Evolutionary conservation across 2,113 vertebrate genomes (phyloP).

Genomic region (Atherinomorus stipes): DNA sequence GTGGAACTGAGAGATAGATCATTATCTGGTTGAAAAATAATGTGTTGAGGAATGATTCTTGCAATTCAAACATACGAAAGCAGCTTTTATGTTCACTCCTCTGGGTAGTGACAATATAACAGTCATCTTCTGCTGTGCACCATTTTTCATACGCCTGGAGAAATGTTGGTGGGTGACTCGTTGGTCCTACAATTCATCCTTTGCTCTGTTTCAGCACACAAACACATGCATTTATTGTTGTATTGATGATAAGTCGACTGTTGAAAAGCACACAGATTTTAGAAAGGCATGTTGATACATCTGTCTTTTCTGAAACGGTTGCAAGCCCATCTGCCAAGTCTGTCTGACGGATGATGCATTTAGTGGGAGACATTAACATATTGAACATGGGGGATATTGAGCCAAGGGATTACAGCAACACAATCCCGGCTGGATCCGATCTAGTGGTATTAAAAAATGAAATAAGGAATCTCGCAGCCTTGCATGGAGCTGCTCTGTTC

Average conservation of each 20-base stretch:
- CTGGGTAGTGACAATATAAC: conserved; percentile 62
- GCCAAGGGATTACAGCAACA: conserved; percentile 71
- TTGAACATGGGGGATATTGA: conserved; percentile 72
- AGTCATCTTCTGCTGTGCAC: conserved; percentile 48
- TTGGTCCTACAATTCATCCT: conserved; percentile 14
- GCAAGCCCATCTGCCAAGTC: conserved; percentile 63
- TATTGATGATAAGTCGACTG: conserved; percentile 41
- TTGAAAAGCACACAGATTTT: conserved; percentile 58
- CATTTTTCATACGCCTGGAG: conserved; percentile 32
- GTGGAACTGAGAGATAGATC: conserved; percentile 67
- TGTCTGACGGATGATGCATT: conserved; percentile 69
- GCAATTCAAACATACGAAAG: conserved; percentile 56
- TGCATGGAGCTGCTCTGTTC: conserved; percentile 49
- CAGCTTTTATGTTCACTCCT: conserved; percentile 64
- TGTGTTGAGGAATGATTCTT: conserved; percentile 49
- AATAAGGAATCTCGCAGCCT: conserved; percentile 69
- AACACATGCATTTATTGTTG: conserved; percentile 48
- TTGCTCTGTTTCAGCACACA: conserved; percentile 17
- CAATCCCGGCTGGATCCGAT: conserved; percentile 69
- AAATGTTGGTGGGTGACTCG: conserved; percentile 11
- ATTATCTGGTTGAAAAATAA: conserved; percentile 65
- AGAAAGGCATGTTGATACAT: conserved; percentile 65
- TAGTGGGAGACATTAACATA: conserved; percentile 75
- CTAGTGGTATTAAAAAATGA: conserved; percentile 72
- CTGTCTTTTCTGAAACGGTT: conserved; percentile 67